phyloP scores from a whole-genome alignment of 2,888 invertebrate genomes.

The Halictus ligatus region DNA sequence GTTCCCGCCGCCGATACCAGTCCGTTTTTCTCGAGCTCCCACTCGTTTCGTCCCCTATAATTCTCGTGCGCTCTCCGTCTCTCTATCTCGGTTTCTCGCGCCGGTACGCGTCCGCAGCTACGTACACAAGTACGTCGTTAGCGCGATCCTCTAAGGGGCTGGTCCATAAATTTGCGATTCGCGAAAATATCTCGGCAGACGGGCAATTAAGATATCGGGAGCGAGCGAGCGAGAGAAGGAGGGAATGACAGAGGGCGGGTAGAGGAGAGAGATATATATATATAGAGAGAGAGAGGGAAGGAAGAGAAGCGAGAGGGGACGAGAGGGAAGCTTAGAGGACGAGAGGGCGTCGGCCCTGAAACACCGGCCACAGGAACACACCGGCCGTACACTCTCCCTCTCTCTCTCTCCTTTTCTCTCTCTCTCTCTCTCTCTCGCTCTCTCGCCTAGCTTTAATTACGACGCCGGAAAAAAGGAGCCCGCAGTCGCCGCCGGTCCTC shows the following conservation, averaged over 20 bases:
- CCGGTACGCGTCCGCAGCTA: slow-evolving; percentile 43
- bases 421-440: slow-evolving; percentile 18
- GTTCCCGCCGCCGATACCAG: slow-evolving; percentile 29
- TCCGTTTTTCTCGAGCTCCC: slow-evolving; percentile 53
- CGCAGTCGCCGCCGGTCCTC: slow-evolving; percentile 41
- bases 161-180: slow-evolving; percentile 79
- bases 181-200: slow-evolving; percentile 76
- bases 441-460: slow-evolving; percentile 77
- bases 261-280: not conserved
- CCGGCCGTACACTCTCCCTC: slow-evolving; percentile 45
- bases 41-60: slow-evolving; percentile 18
- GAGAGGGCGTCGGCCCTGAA: slow-evolving; percentile 65
- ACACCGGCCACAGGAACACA: slow-evolving; percentile 39
- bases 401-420: slow-evolving; percentile 16
- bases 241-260: slow-evolving; percentile 18
- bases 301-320: not conserved
- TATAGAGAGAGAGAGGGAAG: not conserved
- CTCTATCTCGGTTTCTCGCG: slow-evolving; percentile 28
- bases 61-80: slow-evolving; percentile 21
- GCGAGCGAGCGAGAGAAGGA: slow-evolving; percentile 62
- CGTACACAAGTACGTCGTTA: slow-evolving; percentile 74
- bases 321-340: slow-evolving; percentile 53
- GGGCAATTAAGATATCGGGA: slow-evolving; percentile 79
- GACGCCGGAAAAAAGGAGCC: slow-evolving; percentile 66
- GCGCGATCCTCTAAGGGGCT: slow-evolving; percentile 74